Percentiles rank a stretch among this genome's conserved stretches.
These are phyloP conservation scores for Rotaria sp. DNA, from an alignment of 2,888 invertebrate genomes.

Conservation along the genomic window DNA sequence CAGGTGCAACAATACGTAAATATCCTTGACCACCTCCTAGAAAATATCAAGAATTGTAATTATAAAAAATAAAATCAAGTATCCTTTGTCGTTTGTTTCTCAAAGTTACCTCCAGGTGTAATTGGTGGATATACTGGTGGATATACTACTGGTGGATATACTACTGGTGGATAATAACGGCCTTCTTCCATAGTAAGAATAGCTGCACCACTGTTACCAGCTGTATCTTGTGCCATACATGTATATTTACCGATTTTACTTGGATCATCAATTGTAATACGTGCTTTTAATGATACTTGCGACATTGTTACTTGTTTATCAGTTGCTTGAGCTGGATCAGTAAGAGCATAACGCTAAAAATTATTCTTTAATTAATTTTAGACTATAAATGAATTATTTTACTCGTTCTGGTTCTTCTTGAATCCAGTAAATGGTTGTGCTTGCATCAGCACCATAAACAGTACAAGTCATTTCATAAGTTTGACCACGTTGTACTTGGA, in stretches of 20 bases:
- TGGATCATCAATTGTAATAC: neutral
- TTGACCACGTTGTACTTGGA: constrained; percentile 11
- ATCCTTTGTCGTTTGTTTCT: no score
- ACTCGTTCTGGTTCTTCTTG: constrained; percentile 29
- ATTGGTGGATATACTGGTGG: neutral
- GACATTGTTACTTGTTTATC: neutral
- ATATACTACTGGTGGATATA: no score
- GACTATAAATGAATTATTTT: neutral
- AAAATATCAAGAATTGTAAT: no score
- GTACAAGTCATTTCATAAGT: neutral
- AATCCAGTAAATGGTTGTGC: neutral
- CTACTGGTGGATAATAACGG: neutral
- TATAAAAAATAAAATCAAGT: no score
- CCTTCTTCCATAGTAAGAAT: neutral
- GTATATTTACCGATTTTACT: constrained; percentile 3
- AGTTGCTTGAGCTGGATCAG: neutral
- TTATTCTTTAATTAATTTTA: neutral
- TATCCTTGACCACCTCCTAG: neutral
- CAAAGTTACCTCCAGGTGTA: no score
- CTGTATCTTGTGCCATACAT: neutral
- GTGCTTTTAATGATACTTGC: neutral
- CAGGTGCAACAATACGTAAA: neutral
- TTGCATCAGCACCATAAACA: constrained; percentile 8
- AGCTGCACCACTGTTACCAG: neutral
- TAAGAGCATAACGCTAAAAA: constrained; percentile 5